Evolutionary conservation across 2,113 vertebrate genomes (phyloP), one percentile per base, ranked within the genome.

Genomic region (Periophthalmus modestus): DNA sequence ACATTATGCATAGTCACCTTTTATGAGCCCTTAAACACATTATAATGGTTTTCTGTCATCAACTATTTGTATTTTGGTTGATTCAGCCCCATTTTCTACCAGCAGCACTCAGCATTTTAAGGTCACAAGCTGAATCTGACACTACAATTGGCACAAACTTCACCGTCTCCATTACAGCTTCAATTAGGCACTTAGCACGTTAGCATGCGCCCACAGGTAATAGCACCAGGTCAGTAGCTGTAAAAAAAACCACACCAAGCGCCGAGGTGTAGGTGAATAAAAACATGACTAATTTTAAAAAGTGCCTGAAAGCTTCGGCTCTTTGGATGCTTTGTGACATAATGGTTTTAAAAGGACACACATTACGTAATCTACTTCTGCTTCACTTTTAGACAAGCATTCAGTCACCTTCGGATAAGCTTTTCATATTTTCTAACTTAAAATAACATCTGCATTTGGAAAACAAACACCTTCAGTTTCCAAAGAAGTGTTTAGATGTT

Each of bases 121-220:
- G 48, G 34, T 71, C 16, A 57, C 28, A 59, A 24, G 39, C 28
- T 34, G 63, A 63, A 69, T 28, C 19, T 13, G 36, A 50, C 39
- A 43, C 39, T 10, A 43, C 39, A 9, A 28, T 14, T 57, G 43
- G 58, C 54, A 59, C 59, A 33, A 57, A 33, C 71, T 69, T 34
- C 48, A 23, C 19, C 16, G 66, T n/a, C 58, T 72, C 65, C 43
- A 75, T 66, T 77, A 62, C 18, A 34, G 61, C 71, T 79, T 55
- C 43, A 73, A 74, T 77, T 77, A 74, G 65, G 66, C 68, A 34
- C 77, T 85, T 36, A 43, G 73, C 73, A 43, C 47, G 63, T 73
- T 13, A 58, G 73, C 54, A 61, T 12, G 34, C 39, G 28, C 33
- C 50, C 15, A 13, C 19, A 55, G 34, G 62, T 3, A 65, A 68